These are phyloP conservation scores for Archocentrus centrarchus DNA, from an alignment of 2,113 vertebrate species.

Conservation along the genomic window DNA sequence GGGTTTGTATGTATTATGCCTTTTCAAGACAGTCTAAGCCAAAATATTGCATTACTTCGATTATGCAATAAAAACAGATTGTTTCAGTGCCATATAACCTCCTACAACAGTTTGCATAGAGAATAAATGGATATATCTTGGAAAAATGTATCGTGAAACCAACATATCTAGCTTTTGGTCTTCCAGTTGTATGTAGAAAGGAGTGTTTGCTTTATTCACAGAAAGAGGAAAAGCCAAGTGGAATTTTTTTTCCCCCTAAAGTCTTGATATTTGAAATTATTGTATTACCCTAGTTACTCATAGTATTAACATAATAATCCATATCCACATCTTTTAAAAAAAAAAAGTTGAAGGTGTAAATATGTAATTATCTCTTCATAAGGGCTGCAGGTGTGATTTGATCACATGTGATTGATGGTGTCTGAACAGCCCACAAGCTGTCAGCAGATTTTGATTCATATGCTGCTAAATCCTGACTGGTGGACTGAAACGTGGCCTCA, in stretches of 20 bases:
- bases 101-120: conserved; percentile 51
- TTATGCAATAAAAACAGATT: conserved; percentile 53
- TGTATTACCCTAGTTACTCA: background rate
- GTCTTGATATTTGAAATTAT: background rate
- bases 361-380: background rate
- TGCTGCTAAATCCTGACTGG: background rate
- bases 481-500: background rate
- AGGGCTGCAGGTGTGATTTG: background rate
- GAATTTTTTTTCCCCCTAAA: background rate
- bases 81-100: conserved; percentile 37
- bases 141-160: background rate
- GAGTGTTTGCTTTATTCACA: conserved; percentile 2
- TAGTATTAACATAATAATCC: background rate
- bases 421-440: background rate
- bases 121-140: conserved; percentile 20
- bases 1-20: conserved; percentile 41
- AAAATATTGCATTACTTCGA: conserved; percentile 50
- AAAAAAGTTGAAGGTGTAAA: too few relatives aligned
- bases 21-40: conserved; percentile 38
- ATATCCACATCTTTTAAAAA: rapidly evolving
- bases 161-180: background rate
- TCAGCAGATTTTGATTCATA: background rate
- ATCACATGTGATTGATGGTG: background rate
- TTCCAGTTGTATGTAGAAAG: background rate
- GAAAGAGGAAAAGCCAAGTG: background rate